These are phyloP conservation scores for Ophion obscuratus DNA, from an alignment of 2,888 invertebrate species.

Conservation along the genomic window DNA sequence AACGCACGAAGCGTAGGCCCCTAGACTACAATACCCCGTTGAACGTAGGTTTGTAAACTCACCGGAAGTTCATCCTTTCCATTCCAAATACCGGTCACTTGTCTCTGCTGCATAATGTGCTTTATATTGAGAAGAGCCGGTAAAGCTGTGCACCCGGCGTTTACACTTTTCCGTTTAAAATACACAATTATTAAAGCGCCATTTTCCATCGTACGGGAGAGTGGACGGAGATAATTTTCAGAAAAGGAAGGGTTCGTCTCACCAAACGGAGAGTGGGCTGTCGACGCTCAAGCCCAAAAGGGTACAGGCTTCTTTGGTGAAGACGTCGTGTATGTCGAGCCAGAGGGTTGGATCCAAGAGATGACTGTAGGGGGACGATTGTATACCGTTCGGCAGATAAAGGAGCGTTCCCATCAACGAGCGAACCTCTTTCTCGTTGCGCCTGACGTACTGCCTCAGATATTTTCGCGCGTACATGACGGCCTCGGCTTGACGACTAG, in stretches of 20 bases:
- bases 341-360: slow-evolving; percentile 91
- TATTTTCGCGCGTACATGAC: slow-evolving; percentile 94
- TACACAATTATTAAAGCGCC: slow-evolving; percentile 1
- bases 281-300: slow-evolving; percentile 95
- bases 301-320: slow-evolving; percentile 96
- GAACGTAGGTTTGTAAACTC: slow-evolving; percentile 78
- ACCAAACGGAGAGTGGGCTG: slow-evolving; percentile 95
- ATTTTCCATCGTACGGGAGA: not conserved
- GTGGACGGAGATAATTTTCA: not conserved
- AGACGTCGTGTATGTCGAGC: slow-evolving; percentile 93
- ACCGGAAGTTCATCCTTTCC: slow-evolving; percentile 98
- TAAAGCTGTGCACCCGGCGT: slow-evolving; percentile 96
- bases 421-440: slow-evolving; percentile 93
- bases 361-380: slow-evolving; percentile 91
- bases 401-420: slow-evolving; percentile 94
- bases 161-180: slow-evolving; percentile 86
- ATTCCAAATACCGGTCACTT: slow-evolving; percentile 97
- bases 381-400: slow-evolving; percentile 91
- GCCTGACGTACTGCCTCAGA: slow-evolving; percentile 92
- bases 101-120: slow-evolving; percentile 94
- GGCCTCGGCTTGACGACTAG: slow-evolving; percentile 91
- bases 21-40: not conserved
- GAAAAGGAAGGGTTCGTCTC: slow-evolving; percentile 68
- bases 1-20: too few relatives aligned
- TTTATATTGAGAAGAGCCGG: slow-evolving; percentile 97